Conservation (phyloP, 1,140 invertebrate genomes). For the Drosophila nannoptera region DNA sequence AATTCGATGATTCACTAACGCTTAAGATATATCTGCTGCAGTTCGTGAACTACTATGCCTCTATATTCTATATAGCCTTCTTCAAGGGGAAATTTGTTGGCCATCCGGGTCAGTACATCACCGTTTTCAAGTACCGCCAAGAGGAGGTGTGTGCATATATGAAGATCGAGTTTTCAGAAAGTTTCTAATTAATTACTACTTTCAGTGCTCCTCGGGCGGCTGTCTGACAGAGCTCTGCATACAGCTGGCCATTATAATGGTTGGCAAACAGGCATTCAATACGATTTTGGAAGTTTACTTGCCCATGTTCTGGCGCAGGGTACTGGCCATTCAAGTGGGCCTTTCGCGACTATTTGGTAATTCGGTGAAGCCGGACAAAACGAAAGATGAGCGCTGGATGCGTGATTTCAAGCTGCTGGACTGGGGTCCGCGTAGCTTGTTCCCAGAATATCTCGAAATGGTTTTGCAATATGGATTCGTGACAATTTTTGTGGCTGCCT, state of each 20-base stretch:
- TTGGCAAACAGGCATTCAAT: conserved; percentile 97
- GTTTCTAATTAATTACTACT: not conserved
- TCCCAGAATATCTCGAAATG: conserved; percentile 99
- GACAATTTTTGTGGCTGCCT: conserved; percentile 93
- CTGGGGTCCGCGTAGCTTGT: conserved; percentile 93
- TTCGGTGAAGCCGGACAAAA: conserved; percentile 70
- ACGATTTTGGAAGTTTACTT: conserved; percentile 90
- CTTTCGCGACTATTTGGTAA: conserved; percentile 62
- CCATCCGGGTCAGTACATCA: conserved; percentile 88
- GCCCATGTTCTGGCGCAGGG: conserved; percentile 87
- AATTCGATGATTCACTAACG: conserved; percentile 98
- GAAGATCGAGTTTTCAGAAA: not conserved
- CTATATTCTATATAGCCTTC: conserved; percentile 99
- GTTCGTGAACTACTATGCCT: conserved; percentile 99
- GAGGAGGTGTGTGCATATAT: conserved; percentile 85
- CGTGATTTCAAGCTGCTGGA: conserved; percentile 94
- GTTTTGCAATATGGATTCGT: conserved; percentile 95
- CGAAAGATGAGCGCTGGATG: conserved; percentile 87
- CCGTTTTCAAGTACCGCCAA: conserved; percentile 87
- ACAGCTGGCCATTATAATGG: conserved; percentile 96
- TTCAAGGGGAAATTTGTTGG: conserved; percentile 97
- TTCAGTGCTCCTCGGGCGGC: conserved; percentile 89
- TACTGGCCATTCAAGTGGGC: conserved; percentile 82
- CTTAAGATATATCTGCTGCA: conserved; percentile 98
- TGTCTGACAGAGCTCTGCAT: conserved; percentile 95